Evolutionary conservation across 2,797 vertebrate species (phyloP), one percentile per base, ranked within the genome.

Genomic region (Cossypha heuglini): DNA sequence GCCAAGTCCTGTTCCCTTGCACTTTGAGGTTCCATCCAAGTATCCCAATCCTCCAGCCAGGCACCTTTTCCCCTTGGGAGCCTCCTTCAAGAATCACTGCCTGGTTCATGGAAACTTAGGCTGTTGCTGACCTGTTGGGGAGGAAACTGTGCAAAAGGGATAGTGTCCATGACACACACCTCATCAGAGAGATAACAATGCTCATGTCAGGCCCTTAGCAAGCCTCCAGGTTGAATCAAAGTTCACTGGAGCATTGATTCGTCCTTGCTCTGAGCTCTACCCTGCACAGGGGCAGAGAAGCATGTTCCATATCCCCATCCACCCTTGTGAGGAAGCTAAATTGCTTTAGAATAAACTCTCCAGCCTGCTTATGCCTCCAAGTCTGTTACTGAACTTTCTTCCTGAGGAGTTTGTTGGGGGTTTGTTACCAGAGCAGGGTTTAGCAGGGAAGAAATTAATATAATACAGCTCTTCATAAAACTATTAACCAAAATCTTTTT

Each of bases 31-130:
- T 83, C 22, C 40, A 14, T 10, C 40, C 0, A 0, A 35, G 7
- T 13, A 26, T 35, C 62, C 46, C 11, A 0, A 28, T 28, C 42
- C 54, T 77, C 68, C 5, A 1, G 11, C 8, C 1, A 2, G 49
- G 49, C 33, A 42, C 28, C 20, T 2, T 1, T 14, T 17, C 7
- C 31, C 5, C 5, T 18, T 5, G 3, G 22, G 46, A 90, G 25
- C 35, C 35, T 62, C 43, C 55, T 14, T 38, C 33, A 29, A 0
- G 2, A 14, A 9, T 13, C 4, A 0, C 25, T 3, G 3, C 1
- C 1, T 31, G n/a, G 22, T 28, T 24, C 7, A 3, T 48, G 61
- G 66, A 71, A 59, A 57, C 26, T 37, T 21, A 8, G 45, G 42
- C 8, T 46, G 35, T 13, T 4, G 4, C 72, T 52, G 69, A 45